phyloP scores from a whole-genome alignment of 2,888 invertebrate genomes.

The Drosophila ezoana region DNA sequence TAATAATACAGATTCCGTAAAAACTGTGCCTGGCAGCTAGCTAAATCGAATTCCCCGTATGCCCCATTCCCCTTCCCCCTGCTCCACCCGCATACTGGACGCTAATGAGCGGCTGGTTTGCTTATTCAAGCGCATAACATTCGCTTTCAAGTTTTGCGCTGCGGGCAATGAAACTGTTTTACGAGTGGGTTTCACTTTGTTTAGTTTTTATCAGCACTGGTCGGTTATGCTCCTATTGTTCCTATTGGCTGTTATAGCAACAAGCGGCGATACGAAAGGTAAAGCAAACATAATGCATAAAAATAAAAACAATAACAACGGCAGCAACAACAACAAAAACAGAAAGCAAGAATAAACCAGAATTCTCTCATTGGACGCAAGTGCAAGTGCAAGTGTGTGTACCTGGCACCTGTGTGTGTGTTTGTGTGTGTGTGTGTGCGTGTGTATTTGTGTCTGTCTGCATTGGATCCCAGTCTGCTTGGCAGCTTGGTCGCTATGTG shows the following conservation, averaged over 20 bases:
- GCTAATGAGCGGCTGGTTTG: slow-evolving; percentile 32
- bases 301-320: slow-evolving; percentile 35
- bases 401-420: slow-evolving; percentile 18
- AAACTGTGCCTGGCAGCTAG: neutral
- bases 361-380: slow-evolving; percentile 51
- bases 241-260: slow-evolving; percentile 30
- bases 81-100: neutral
- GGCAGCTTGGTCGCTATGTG: slow-evolving; percentile 49
- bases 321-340: slow-evolving; percentile 6
- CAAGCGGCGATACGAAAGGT: slow-evolving; percentile 20
- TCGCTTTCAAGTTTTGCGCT: slow-evolving; percentile 36
- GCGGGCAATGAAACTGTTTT: slow-evolving; percentile 25
- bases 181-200: slow-evolving; percentile 41
- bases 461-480: slow-evolving; percentile 37
- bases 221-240: slow-evolving; percentile 50
- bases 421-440: neutral
- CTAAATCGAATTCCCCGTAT: slow-evolving; percentile 1
- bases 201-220: slow-evolving; percentile 11
- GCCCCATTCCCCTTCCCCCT: too few species aligned
- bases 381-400: slow-evolving; percentile 56
- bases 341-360: slow-evolving; percentile 52
- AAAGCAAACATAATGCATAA: slow-evolving; percentile 37
- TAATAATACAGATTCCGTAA: too few species aligned
- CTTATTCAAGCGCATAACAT: slow-evolving; percentile 27
- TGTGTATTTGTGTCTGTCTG: slow-evolving; percentile 10